Evolutionary conservation across 2,888 invertebrate species (phyloP).

Genomic region (Athalia cordata): DNA sequence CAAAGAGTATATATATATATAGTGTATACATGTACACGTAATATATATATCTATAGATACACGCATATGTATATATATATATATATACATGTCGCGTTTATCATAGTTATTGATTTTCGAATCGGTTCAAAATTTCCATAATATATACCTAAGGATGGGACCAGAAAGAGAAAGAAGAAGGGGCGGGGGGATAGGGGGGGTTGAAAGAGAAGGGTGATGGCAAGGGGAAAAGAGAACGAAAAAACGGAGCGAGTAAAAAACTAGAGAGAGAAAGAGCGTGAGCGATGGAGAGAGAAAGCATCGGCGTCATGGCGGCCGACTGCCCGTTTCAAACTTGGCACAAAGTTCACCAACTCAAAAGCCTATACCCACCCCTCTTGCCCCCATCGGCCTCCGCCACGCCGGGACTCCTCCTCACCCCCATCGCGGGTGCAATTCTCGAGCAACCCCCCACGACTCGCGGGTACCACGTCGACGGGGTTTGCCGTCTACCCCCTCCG

Average conservation of each 20-base stretch:
- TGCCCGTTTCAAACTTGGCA: constrained; percentile 68
- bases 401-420: constrained; percentile 9
- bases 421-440: constrained; percentile 39
- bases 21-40: too few relatives aligned
- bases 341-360: constrained; percentile 69
- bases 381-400: constrained; percentile 16
- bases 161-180: constrained; percentile 14
- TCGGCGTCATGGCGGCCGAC: constrained; percentile 55
- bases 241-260: too few relatives aligned
- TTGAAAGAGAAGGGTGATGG: too few relatives aligned
- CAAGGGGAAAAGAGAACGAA: too few relatives aligned
- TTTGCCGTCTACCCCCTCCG: constrained; percentile 3
- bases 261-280: constrained; percentile 27
- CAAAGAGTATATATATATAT: not conserved
- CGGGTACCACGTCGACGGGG: constrained; percentile 1
- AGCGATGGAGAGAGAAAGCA: constrained; percentile 29
- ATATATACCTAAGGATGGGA: constrained; percentile 57
- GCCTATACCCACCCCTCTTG: constrained; percentile 25
- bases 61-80: not conserved
- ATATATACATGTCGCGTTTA: constrained; percentile 26
- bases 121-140: constrained; percentile 73
- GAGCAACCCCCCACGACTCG: constrained; percentile 18
- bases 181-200: constrained; percentile 49
- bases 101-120: constrained; percentile 71
- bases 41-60: not conserved